Base-by-base conservation (phyloP, 2,113 vertebrate species). In the Rhagologus leucostigma region DNA sequence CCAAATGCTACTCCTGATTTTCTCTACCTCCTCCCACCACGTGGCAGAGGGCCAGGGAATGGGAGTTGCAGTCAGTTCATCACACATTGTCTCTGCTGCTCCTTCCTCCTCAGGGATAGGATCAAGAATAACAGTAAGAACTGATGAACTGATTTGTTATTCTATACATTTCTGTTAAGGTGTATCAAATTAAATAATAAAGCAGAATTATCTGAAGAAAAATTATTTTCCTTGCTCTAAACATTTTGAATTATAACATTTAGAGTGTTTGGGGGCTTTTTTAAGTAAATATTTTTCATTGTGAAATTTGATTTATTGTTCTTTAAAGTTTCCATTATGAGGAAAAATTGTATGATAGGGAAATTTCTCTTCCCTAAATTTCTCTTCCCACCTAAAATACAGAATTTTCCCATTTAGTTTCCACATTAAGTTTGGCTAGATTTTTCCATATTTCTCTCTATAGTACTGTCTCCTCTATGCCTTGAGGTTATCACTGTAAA, bases 401-500 rank as follows among this genome's bases (percentile, higher is more conserved):
- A 20, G 8, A 60, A 44, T 11, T 84, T 29, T 67, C 21, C 16
- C 3, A 44, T 87, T 94, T 68, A 53, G 20, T 69, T 90, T 76
- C 24, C 16, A 17, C 33, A 50, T 74, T 63, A 76, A 41, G 5
- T 46, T 46, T 64, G 41, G 6, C 15, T 87, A 75, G 3, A 78
- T 78, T 78, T 46, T 84, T 29, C 42, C 84, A 5, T 37, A 46
- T 70, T 95, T 95, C 37, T 75, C 17, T 84, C 9, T 59, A 20
- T 56, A 89, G 53, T 7, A 5, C 30, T 69, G 16, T 73, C 24
- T 91, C 37, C 37, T 86, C 79, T 94, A 77, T 32, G 14, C 29
- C n/a, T 94, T 80, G 35, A 94, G 52, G 76, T 86, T 83, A 89
- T 67, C 8, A 79, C 59, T 84, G 18, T 33, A 93, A 94, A 93